Evolutionary conservation across 2,888 invertebrate genomes (phyloP).

Genomic region (Ctenicera cuprea): DNA sequence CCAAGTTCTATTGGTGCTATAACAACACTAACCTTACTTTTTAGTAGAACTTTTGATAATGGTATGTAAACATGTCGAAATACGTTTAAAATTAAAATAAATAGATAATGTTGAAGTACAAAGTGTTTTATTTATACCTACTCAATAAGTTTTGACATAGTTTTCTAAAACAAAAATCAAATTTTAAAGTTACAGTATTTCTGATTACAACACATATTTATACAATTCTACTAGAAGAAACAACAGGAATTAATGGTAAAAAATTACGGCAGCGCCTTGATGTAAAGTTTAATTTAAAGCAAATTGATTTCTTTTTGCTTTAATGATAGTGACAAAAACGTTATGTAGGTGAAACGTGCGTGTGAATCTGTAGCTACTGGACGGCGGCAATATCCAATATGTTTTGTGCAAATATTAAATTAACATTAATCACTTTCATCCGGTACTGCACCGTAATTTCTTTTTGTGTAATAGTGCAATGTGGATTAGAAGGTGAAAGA

Average conservation of each 20-base stretch:
- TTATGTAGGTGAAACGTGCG: slow-evolving; percentile 26
- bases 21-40: too few species aligned
- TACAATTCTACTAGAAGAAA: too few species aligned
- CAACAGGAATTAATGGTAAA: not conserved
- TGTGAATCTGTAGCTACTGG: slow-evolving; percentile 6
- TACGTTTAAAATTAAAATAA: too few species aligned
- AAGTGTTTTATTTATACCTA: too few species aligned
- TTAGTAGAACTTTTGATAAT: too few species aligned
- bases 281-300: slow-evolving; percentile 12
- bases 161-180: too few species aligned
- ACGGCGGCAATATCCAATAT: slow-evolving; percentile 5
- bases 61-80: too few species aligned
- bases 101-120: too few species aligned
- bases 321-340: slow-evolving; percentile 1
- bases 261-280: not conserved
- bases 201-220: too few species aligned
- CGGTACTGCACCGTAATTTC: slow-evolving; percentile 12
- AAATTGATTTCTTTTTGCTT: slow-evolving; percentile 25
- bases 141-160: too few species aligned
- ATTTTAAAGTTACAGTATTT: too few species aligned
- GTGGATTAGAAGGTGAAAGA: slow-evolving; percentile 10
- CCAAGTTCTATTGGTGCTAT: too few species aligned
- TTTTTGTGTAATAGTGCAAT: slow-evolving; percentile 20
- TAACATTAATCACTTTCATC: slow-evolving; percentile 26
- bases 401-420: slow-evolving; percentile 31